Evolutionary conservation across 2,113 vertebrate genomes (phyloP).

Genomic region (Rissa tridactyla): DNA sequence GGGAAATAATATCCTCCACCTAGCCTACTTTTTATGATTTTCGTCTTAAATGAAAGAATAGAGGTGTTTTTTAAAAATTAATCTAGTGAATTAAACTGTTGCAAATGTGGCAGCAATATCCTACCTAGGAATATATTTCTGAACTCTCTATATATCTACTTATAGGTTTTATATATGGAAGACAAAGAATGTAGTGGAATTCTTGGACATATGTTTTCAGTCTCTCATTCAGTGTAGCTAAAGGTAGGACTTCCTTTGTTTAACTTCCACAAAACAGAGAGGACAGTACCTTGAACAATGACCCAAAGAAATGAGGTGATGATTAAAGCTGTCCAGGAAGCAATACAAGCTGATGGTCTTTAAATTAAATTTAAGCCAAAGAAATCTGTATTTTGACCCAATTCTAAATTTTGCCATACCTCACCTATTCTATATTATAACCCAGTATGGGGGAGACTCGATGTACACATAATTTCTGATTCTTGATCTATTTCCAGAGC

Average conservation of each 20-base stretch:
- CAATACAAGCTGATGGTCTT: neutral
- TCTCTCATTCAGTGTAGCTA: neutral
- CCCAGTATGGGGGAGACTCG: accelerated
- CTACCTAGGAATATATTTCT: neutral
- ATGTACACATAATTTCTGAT: neutral
- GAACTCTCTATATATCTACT: neutral
- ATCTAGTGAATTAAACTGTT: neutral
- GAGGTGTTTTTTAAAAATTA: neutral
- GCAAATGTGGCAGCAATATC: neutral
- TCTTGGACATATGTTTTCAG: neutral
- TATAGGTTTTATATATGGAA: neutral
- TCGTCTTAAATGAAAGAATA: neutral
- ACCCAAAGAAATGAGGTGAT: neutral
- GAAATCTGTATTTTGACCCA: neutral
- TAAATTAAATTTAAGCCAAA: neutral
- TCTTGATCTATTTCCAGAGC: neutral
- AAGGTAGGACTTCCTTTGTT: neutral
- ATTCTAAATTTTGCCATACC: neutral
- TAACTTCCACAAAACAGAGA: neutral
- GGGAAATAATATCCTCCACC: neutral
- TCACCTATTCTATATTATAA: neutral
- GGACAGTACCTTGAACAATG: neutral
- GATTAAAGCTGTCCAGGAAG: neutral
- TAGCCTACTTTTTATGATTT: neutral
- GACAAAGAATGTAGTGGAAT: neutral